Conservation (phyloP, 2,888 invertebrate genomes). For the Pycnomerus fuliginosus region DNA sequence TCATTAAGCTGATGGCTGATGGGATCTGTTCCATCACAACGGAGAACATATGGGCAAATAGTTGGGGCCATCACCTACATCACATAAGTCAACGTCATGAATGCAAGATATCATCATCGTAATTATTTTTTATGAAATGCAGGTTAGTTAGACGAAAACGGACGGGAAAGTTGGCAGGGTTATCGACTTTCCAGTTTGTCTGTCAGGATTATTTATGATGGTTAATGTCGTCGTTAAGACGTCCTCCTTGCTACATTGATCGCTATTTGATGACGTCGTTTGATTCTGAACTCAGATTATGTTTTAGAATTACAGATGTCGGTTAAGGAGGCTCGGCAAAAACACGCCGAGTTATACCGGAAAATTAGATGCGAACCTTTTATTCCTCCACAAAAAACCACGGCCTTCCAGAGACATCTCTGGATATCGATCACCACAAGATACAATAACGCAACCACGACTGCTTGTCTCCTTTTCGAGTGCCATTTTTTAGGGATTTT, state of each 20-base stretch:
- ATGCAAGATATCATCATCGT: too few species aligned
- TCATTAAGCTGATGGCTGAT: conserved; percentile 5
- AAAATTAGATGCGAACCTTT: conserved; percentile 9
- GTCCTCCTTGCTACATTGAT: conserved; percentile 41
- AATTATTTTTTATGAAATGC: too few species aligned
- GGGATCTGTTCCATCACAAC: too few species aligned
- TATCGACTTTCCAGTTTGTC: conserved; percentile 37
- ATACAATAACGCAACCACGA: too few species aligned
- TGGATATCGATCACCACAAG: conserved; percentile 19
- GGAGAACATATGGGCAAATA: too few species aligned
- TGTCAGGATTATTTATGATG: conserved; percentile 43
- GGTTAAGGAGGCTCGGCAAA: conserved; percentile 3
- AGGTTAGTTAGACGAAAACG: too few species aligned
- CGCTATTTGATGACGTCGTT: conserved; percentile 44
- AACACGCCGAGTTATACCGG: conserved; percentile 2
- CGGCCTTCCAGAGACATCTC: conserved; percentile 17
- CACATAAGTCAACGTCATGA: too few species aligned
- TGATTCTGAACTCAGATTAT: conserved; percentile 37
- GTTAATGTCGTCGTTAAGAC: conserved; percentile 45
- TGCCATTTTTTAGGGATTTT: too few species aligned
- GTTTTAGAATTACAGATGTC: conserved; percentile 36
- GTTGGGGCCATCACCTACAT: too few species aligned
- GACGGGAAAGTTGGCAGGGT: conserved; percentile 14
- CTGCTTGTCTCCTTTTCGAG: too few species aligned
- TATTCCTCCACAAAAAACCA: conserved; percentile 10